Percentiles rank a stretch among this genome's conserved stretches.
phyloP scores from a whole-genome alignment of 2,113 vertebrate genomes.

The Hippocampus barbouri region DNA sequence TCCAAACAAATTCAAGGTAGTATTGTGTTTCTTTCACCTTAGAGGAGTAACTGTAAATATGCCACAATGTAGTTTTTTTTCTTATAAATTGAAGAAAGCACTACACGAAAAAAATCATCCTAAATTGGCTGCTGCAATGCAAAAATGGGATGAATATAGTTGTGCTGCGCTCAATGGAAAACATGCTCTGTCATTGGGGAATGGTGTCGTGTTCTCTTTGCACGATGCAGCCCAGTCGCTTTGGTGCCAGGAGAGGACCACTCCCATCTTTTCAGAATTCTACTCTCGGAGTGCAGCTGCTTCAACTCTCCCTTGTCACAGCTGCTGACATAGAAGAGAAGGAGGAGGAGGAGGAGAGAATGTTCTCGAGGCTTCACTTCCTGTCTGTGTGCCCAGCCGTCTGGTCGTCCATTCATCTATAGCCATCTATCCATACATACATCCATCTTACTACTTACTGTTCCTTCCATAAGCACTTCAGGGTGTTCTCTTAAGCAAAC shows the following conservation, averaged over 20 bases:
- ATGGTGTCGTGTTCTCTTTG: constrained; percentile 36
- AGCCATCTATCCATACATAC: background rate
- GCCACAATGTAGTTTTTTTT: background rate
- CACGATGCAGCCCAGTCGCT: constrained; percentile 31
- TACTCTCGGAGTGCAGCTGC: constrained; percentile 56
- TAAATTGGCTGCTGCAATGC: background rate
- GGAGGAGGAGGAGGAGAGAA: constrained; percentile 12
- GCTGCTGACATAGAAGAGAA: constrained; percentile 40
- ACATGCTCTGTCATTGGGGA: constrained; percentile 15
- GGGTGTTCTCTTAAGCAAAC: background rate
- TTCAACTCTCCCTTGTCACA: constrained; percentile 49
- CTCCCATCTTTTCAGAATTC: constrained; percentile 55
- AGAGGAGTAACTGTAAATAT: background rate
- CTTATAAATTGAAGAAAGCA: background rate
- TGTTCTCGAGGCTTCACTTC: constrained; percentile 38
- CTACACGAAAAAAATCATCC: background rate
- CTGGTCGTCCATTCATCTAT: background rate
- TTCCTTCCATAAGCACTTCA: background rate
- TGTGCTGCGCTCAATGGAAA: constrained; percentile 28
- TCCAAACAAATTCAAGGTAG: background rate
- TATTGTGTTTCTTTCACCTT: background rate
- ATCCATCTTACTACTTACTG: background rate
- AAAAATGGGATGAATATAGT: background rate
- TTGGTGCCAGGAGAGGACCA: constrained; percentile 39
- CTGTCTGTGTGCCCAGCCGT: constrained; percentile 31